These are phyloP conservation scores for Notolepis coatsorum DNA, from an alignment of 2,797 vertebrate genomes.

Conservation along the genomic window DNA sequence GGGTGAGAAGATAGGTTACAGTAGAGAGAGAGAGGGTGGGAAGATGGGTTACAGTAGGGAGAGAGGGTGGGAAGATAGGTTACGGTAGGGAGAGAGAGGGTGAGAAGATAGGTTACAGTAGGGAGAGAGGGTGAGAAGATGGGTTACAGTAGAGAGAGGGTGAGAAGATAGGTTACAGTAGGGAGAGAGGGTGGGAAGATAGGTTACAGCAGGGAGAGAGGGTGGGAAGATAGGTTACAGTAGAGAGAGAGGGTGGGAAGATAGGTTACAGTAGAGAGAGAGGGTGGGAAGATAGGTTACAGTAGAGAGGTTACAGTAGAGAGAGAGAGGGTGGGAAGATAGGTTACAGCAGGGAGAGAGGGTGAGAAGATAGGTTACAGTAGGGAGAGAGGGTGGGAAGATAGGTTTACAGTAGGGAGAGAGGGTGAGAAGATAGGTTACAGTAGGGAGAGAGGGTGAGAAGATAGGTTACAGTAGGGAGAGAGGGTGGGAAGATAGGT, in stretches of 20 bases:
- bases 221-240: neutral
- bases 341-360: neutral
- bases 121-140: neutral
- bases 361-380: neutral
- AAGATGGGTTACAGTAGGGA: neutral
- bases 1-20: neutral
- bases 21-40: neutral
- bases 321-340: neutral
- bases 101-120: neutral
- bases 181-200: too few relatives aligned
- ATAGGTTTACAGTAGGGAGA: neutral
- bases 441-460: neutral
- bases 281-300: neutral
- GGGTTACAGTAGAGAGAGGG: neutral
- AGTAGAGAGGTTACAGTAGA: too few relatives aligned
- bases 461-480: neutral
- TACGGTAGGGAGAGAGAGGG: neutral
- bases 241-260: too few relatives aligned
- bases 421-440: neutral
- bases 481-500: neutral
- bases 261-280: neutral
- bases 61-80: too few relatives aligned
- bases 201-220: neutral
- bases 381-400: constrained; percentile 1
- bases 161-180: neutral